Evolutionary conservation across 2,888 invertebrate species (phyloP).

Genomic region (Dorcus parallelipipedus): DNA sequence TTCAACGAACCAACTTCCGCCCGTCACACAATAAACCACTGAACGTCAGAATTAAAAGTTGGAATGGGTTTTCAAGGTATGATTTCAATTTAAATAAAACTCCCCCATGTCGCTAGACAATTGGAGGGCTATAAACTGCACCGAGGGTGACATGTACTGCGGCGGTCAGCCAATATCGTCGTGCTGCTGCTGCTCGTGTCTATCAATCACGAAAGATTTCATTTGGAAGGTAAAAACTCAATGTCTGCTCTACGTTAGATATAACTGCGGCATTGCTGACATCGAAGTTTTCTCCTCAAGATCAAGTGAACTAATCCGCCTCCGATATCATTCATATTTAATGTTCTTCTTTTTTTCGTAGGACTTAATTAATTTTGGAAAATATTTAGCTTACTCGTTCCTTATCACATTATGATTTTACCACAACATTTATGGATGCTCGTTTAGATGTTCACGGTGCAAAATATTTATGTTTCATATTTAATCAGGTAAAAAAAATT

Average conservation of each 20-base stretch:
- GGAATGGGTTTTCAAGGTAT: slow-evolving; percentile 1
- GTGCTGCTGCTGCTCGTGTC: slow-evolving; percentile 28
- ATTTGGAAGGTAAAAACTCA: slow-evolving; percentile 35
- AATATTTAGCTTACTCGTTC: too few relatives aligned
- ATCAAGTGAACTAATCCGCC: slow-evolving; percentile 26
- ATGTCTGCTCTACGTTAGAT: slow-evolving; percentile 19
- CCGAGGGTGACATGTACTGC: slow-evolving; percentile 6
- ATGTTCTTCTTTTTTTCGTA: too few relatives aligned
- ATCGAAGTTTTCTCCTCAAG: slow-evolving; percentile 24
- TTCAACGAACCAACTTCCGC: background rate
- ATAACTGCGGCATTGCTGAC: slow-evolving; percentile 31
- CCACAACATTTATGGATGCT: too few relatives aligned
- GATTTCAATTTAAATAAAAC: slow-evolving; percentile 14
- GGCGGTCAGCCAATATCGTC: slow-evolving; percentile 26
- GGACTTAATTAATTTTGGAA: too few relatives aligned
- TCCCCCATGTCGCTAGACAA: slow-evolving; percentile 4
- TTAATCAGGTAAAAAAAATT: too few relatives aligned
- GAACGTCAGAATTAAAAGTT: slow-evolving; percentile 16
- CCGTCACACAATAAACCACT: slow-evolving; percentile 16
- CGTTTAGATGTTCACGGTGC: too few relatives aligned
- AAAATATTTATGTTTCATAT: too few relatives aligned
- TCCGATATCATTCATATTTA: too few relatives aligned
- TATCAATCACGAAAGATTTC: slow-evolving; percentile 40
- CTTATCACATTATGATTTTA: too few relatives aligned
- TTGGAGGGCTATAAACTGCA: slow-evolving; percentile 10